Conservation (phyloP, 2,113 vertebrate genomes). For the Mirounga angustirostris region DNA sequence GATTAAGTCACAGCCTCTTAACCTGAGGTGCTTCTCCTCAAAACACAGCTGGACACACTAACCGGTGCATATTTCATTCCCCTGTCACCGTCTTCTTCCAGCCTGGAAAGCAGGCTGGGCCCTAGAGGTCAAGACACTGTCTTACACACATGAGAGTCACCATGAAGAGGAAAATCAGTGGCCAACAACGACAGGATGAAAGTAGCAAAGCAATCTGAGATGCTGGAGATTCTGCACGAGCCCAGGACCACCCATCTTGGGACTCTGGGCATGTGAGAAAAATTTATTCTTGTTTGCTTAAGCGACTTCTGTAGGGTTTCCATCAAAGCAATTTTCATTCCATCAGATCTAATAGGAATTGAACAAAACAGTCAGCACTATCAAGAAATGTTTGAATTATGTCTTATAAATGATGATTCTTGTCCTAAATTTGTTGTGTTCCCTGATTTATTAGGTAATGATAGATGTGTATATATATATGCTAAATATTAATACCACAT, state of each 20-base stretch:
- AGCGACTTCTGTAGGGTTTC: neutral
- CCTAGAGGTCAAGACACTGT: rapidly evolving
- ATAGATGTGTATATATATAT: neutral
- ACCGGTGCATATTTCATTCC: no score
- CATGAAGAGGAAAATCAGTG: neutral
- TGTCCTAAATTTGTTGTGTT: neutral
- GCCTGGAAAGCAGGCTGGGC: rapidly evolving
- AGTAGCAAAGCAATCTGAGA: neutral
- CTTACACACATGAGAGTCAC: no score
- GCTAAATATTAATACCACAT: neutral
- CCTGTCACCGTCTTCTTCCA: neutral
- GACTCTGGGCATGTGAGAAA: neutral
- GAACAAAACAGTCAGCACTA: neutral
- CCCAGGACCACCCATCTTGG: rapidly evolving
- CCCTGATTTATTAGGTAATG: neutral
- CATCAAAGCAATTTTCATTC: neutral
- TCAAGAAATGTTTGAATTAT: neutral
- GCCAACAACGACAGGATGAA: rapidly evolving
- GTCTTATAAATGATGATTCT: neutral
- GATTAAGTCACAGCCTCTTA: neutral
- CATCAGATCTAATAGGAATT: neutral
- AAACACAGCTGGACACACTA: neutral
- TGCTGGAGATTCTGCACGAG: neutral
- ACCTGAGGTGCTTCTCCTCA: neutral
- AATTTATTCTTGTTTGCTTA: neutral